phyloP scores from a whole-genome alignment of 1,140 invertebrate species.

The Pentalonia nigronervosa region DNA sequence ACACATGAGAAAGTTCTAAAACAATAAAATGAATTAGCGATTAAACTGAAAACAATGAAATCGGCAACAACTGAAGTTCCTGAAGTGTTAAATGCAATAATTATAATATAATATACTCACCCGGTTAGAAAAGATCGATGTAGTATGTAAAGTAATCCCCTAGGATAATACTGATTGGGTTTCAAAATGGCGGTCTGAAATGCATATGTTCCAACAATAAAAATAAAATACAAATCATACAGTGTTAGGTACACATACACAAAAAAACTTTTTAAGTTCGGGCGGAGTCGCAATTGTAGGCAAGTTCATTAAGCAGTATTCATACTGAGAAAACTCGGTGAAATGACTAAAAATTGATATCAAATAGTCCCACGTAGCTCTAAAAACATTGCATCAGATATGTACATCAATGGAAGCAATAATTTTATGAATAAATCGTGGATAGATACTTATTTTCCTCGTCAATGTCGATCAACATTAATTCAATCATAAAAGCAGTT shows the following conservation, averaged over 20 bases:
- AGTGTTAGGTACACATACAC: not conserved
- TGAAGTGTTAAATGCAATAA: not conserved
- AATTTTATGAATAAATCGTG: not conserved
- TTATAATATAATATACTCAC: conserved; percentile 4
- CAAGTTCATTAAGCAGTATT: conserved; percentile 28
- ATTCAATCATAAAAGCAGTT: conserved; percentile 21
- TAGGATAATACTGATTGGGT: not conserved
- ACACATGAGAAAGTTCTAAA: not conserved
- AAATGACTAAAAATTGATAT: not conserved
- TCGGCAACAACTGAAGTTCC: too few species aligned
- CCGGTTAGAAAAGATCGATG: conserved; percentile 20
- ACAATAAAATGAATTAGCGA: not conserved
- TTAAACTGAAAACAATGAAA: not conserved
- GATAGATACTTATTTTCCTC: not conserved
- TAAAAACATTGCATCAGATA: not conserved
- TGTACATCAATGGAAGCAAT: not conserved
- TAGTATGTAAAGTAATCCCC: conserved; percentile 2
- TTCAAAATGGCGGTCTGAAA: conserved; percentile 27
- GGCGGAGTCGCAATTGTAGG: not conserved
- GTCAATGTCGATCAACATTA: conserved; percentile 12
- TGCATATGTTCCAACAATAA: not conserved
- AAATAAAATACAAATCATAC: not conserved
- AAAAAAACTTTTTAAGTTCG: conserved; percentile 24
- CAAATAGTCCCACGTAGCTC: conserved; percentile 22
- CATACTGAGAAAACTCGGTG: not conserved